phyloP scores from a whole-genome alignment of 2,888 invertebrate genomes.

The Drosophila testacea region DNA sequence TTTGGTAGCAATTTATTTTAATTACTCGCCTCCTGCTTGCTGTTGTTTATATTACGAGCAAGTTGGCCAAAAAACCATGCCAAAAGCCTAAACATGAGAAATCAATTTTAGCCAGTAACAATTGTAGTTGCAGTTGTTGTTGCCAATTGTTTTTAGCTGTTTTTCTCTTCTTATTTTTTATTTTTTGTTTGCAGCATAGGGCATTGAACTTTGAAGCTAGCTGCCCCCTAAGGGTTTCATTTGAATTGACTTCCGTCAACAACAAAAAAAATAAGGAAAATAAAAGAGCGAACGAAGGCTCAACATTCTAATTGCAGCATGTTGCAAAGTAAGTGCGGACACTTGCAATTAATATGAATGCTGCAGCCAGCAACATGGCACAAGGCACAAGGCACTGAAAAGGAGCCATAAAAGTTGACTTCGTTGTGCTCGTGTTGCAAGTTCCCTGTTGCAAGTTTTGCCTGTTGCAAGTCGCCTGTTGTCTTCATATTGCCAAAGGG shows the following conservation, averaged over 20 bases:
- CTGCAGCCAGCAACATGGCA: constrained; percentile 33
- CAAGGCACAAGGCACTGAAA: constrained; percentile 27
- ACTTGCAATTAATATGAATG: constrained; percentile 81
- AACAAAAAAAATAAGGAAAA: constrained; percentile 15
- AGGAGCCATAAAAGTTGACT: constrained; percentile 54
- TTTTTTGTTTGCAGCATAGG: not conserved
- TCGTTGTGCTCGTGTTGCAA: constrained; percentile 22
- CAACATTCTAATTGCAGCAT: constrained; percentile 78
- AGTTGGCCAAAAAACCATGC: constrained; percentile 35
- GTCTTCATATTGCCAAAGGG: constrained; percentile 32
- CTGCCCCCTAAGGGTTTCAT: constrained; percentile 51
- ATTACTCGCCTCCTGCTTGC: constrained; percentile 55
- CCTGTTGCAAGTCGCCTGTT: constrained; percentile 26
- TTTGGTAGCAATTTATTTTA: constrained; percentile 68
- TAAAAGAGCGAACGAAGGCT: constrained; percentile 15
- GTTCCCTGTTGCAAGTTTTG: constrained; percentile 13
- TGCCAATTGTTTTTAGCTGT: constrained; percentile 14
- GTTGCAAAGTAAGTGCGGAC: constrained; percentile 80
- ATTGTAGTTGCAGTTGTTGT: constrained; percentile 16
- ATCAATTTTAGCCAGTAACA: constrained; percentile 67
- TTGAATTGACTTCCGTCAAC: constrained; percentile 78
- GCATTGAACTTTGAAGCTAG: constrained; percentile 56
- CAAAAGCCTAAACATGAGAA: constrained; percentile 67
- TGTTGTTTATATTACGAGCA: constrained; percentile 49
- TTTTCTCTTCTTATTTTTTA: not conserved